Base-by-base conservation (phyloP, 2,113 vertebrate genomes). In the Thymallus thymallus region DNA sequence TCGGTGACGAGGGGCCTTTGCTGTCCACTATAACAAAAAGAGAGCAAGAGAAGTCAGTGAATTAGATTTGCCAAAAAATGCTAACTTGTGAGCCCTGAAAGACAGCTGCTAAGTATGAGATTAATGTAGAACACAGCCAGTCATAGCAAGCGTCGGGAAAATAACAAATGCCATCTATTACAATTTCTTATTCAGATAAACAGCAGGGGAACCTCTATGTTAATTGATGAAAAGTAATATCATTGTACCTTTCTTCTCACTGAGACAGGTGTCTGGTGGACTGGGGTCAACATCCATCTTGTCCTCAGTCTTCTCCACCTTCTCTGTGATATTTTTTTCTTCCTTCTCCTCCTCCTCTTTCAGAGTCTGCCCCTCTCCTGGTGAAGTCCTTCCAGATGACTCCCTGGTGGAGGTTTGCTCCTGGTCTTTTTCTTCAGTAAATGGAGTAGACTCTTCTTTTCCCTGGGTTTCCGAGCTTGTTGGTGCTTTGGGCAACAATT, bases 251-350 rank as follows among this genome's bases (percentile, higher is more conserved):
- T 82, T 69, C 26, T 76, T 80, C 79, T 87, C 83, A 66, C 80
- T 64, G 74, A 72, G 63, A 26, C 1, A 64, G 0, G 76, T 67
- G 5, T 68, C 68, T 48, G 68, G 5, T 3, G 10, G 35, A 16
- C 12, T 18, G 23, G 73, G 55, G 30, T 89, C 85, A 69, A 86
- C 71, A 66, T 90, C 88, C 82, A 83, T 90, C 79, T 87, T 85
- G 24, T 30, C 48, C 9, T 78, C 75, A 1, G 72, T 81, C 30
- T 82, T 65, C 10, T 55, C 23, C 16, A 23, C 12, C 16, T 14
- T 4, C 16, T 29, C 24, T 18, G 48, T 51, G 6, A 55, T 48
- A 23, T n/a, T 41, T 2, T 6, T 63, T 35, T 24, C 71, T 18
- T 58, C n/a, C 55, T 62, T 26, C 24, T 72, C 56, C 68, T 74